Evolutionary conservation across 35 echinoderm and acorn worm species (phyloP).

Genomic region (Apostichopus parvimensis): DNA sequence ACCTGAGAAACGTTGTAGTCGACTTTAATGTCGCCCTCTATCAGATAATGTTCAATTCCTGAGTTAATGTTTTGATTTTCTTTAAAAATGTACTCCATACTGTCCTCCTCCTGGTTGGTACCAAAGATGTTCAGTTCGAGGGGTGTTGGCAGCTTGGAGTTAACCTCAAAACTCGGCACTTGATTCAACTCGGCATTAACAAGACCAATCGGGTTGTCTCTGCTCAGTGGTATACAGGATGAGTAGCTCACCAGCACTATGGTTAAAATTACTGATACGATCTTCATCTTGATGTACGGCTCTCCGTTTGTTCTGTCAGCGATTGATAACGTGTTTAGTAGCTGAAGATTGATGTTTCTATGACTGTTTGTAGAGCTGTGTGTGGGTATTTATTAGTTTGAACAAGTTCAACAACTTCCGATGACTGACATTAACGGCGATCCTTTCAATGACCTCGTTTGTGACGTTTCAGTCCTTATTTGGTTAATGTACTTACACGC

Average conservation of each 20-base stretch:
- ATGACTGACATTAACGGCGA: not conserved
- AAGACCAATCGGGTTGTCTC: not conserved
- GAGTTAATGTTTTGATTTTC: constrained; percentile 20
- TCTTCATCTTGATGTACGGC: not conserved
- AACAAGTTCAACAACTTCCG: not conserved
- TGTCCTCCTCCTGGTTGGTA: constrained; percentile 51
- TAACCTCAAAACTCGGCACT: not conserved
- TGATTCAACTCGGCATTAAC: not conserved
- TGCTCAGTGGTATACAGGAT: not conserved
- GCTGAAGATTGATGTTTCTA: not conserved
- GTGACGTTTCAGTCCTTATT: not conserved
- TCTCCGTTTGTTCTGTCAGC: not conserved
- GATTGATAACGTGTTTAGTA: not conserved
- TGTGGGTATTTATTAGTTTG: not conserved
- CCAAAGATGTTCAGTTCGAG: constrained; percentile 29
- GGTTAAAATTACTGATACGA: not conserved
- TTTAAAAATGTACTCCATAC: constrained; percentile 47
- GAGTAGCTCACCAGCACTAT: not conserved
- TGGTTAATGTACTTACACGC: not conserved
- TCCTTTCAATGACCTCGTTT: not conserved
- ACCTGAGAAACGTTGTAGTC: not conserved
- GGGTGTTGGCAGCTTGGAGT: not conserved
- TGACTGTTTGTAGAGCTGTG: not conserved
- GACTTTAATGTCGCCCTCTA: no score
- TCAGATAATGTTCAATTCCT: no score